Percentiles rank a stretch among this genome's conserved stretches.
Conservation (phyloP, 2,797 vertebrate species). For the Epinephelus awoara region DNA sequence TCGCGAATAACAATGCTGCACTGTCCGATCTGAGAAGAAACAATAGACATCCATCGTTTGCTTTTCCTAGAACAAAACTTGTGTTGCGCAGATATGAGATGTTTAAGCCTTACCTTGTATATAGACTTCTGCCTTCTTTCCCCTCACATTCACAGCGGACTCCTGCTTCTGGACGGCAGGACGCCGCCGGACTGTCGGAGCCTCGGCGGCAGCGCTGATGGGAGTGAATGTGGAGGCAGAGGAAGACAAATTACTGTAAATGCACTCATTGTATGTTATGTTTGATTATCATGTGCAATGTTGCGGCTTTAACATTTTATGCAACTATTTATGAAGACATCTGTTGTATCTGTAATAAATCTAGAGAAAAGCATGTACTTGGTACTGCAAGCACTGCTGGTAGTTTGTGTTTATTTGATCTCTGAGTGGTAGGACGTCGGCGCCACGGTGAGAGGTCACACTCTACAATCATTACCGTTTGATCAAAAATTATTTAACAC, state of each 20-base stretch:
- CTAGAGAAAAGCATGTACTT: constrained; percentile 96
- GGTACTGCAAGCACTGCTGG: constrained; percentile 94
- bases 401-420: constrained; percentile 88
- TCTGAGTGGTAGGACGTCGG: constrained; percentile 73
- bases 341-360: constrained; percentile 99
- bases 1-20: constrained; percentile 86
- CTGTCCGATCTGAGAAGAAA: constrained; percentile 83
- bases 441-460: constrained; percentile 57
- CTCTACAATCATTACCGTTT: constrained; percentile 76
- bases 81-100: constrained; percentile 94
- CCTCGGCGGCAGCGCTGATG: constrained; percentile 64
- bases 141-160: constrained; percentile 80
- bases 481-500: constrained; percentile 71
- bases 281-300: constrained; percentile 99
- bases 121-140: constrained; percentile 86
- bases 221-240: constrained; percentile 83
- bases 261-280: constrained; percentile 94
- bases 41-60: constrained; percentile 79
- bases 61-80: constrained; percentile 91
- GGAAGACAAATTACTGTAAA: constrained; percentile 94
- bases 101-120: constrained; percentile 99
- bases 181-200: constrained; percentile 55
- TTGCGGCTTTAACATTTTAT: constrained; percentile 99
- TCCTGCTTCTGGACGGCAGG: constrained; percentile 73
- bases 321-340: constrained; percentile 99